These are phyloP conservation scores for Gallinago undulata DNA, from an alignment of 2,113 vertebrate species.

Conservation along the genomic window DNA sequence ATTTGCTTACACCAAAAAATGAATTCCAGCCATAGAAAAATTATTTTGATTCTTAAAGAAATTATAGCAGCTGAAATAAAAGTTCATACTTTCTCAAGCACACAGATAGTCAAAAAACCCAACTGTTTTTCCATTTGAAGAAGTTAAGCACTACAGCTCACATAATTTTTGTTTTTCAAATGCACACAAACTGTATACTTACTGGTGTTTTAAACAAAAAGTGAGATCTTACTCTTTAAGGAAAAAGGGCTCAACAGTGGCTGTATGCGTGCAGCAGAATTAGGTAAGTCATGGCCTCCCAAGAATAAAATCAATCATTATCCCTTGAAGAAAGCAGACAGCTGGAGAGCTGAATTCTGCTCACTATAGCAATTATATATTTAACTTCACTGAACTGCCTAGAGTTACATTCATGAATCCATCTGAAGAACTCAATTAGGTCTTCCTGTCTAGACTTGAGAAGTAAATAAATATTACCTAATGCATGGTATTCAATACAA, in stretches of 20 bases:
- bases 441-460: slow-evolving; percentile 43
- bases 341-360: background rate
- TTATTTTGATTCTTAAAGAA: background rate
- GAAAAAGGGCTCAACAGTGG: background rate
- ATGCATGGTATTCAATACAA: background rate
- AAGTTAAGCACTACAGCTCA: background rate
- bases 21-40: background rate
- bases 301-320: background rate
- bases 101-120: background rate
- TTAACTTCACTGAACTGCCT: background rate
- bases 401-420: background rate
- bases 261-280: background rate
- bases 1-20: background rate
- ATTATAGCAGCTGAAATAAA: background rate
- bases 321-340: background rate
- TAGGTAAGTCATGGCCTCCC: background rate
- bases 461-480: slow-evolving; percentile 42
- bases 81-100: background rate
- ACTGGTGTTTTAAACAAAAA: background rate
- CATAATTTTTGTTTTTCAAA: background rate
- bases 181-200: background rate
- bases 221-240: background rate
- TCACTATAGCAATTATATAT: background rate
- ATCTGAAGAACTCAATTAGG: background rate
- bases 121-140: background rate